These are phyloP conservation scores for Pseudotriccus pelzelni DNA, from an alignment of 2,797 vertebrate genomes.

Conservation along the genomic window DNA sequence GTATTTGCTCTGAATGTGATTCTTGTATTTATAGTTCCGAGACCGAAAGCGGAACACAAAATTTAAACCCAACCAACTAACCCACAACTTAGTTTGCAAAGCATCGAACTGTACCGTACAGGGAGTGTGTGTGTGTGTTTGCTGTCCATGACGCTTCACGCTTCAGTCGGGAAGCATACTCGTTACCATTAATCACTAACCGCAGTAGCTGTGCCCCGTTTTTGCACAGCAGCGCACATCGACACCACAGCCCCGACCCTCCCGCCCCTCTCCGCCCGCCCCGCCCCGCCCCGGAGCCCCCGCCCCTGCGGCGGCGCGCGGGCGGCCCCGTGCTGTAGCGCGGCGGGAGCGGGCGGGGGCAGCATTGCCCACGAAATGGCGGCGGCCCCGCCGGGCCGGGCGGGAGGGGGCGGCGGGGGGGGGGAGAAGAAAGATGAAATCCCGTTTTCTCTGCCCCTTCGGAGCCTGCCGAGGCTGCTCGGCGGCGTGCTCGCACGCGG, in stretches of 20 bases:
- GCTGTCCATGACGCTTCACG: rapidly evolving
- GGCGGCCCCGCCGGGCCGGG: not conserved
- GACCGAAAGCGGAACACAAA: not conserved
- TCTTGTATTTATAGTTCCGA: not conserved
- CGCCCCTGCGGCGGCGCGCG: not conserved
- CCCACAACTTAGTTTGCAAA: not conserved
- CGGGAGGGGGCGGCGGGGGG: not conserved
- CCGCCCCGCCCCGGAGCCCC: too few species aligned
- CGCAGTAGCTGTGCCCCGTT: rapidly evolving
- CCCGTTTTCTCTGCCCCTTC: not conserved
- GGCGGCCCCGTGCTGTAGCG: not conserved
- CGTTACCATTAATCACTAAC: rapidly evolving
- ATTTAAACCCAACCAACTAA: not conserved
- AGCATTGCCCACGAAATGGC: conserved; percentile 70
- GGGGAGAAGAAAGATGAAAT: not conserved
- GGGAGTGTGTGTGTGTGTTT: rapidly evolving
- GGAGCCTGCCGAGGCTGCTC: not conserved
- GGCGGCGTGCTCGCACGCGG: rapidly evolving
- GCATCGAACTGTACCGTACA: not conserved
- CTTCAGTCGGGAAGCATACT: rapidly evolving
- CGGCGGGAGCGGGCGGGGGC: conserved; percentile 31
- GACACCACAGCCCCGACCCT: not conserved
- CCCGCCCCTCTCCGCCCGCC: too few species aligned
- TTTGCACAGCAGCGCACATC: rapidly evolving
- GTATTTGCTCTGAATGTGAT: not conserved